Evolutionary conservation across 2,113 vertebrate species (phyloP).

Genomic region (Carassius auratus): DNA sequence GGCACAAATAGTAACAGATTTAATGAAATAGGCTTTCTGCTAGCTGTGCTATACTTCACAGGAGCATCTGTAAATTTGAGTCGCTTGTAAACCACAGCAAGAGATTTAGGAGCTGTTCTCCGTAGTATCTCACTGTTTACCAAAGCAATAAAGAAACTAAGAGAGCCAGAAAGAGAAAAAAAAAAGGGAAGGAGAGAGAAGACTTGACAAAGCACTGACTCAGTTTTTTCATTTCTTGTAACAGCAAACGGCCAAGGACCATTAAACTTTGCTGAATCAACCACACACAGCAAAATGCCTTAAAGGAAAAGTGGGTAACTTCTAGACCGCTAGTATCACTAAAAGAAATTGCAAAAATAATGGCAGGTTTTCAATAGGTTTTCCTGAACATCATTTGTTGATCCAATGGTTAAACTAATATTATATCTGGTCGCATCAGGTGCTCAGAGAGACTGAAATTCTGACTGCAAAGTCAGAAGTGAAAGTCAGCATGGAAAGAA

Average conservation of each 20-base stretch:
- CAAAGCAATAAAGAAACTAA: slow-evolving; percentile 32
- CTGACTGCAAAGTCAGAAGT: not conserved
- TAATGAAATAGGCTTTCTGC: slow-evolving; percentile 13
- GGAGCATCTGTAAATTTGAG: slow-evolving; percentile 36
- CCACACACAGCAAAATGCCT: slow-evolving; percentile 15
- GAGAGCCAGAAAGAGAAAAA: slow-evolving; percentile 15
- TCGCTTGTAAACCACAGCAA: not conserved
- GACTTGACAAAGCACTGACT: slow-evolving; percentile 31
- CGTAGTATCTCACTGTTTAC: slow-evolving; percentile 33
- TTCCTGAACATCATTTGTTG: not conserved
- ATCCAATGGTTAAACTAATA: not conserved
- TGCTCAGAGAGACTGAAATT: not conserved
- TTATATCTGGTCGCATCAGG: not conserved
- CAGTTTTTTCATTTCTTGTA: slow-evolving; percentile 46
- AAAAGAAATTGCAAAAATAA: not conserved
- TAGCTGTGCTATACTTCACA: slow-evolving; percentile 13
- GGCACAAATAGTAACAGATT: slow-evolving; percentile 5
- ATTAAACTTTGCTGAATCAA: slow-evolving; percentile 52
- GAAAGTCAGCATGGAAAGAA: not conserved
- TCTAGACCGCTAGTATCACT: not conserved
- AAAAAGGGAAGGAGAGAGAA: slow-evolving; percentile 4
- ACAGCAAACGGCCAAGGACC: slow-evolving; percentile 42
- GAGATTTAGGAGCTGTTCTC: slow-evolving; percentile 21
- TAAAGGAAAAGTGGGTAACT: not conserved
- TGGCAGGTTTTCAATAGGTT: not conserved